A percentile compares a stretch with the other conserved stretches of the same genome.
Conservation (phyloP, 2,113 vertebrate species). For the Ornithorhynchus anatinus region DNA sequence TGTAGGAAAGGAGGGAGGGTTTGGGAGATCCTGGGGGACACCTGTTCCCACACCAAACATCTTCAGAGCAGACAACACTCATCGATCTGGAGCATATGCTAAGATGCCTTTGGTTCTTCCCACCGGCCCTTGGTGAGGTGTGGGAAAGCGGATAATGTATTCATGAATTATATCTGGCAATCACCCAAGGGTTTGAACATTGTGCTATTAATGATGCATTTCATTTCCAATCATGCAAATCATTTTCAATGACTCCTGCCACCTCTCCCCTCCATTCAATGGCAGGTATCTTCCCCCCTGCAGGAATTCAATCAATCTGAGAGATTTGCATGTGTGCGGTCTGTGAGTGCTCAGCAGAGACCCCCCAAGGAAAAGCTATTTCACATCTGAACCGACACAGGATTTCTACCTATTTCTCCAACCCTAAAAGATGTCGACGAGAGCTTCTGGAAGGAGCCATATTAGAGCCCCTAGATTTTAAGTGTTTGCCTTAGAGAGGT, state of each 20-base stretch:
- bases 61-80: too few relatives aligned
- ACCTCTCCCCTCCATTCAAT: neutral
- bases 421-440: neutral
- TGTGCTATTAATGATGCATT: conserved; percentile 27
- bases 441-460: neutral
- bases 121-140: neutral
- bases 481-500: too few relatives aligned
- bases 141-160: neutral
- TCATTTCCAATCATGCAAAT: conserved; percentile 37
- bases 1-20: rapidly evolving
- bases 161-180: neutral
- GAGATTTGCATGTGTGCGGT: neutral
- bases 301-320: neutral
- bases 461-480: too few relatives aligned
- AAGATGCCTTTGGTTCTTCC: neutral
- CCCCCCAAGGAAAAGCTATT: neutral
- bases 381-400: rapidly evolving
- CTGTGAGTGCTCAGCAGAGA: too few relatives aligned
- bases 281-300: neutral
- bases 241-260: neutral
- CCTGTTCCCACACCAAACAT: too few relatives aligned
- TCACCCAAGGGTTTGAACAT: conserved; percentile 8
- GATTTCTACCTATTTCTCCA: neutral
- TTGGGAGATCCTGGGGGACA: too few relatives aligned
- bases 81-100: neutral